phyloP scores from a whole-genome alignment of 1,140 invertebrate genomes.

The Brachionus rubens region DNA sequence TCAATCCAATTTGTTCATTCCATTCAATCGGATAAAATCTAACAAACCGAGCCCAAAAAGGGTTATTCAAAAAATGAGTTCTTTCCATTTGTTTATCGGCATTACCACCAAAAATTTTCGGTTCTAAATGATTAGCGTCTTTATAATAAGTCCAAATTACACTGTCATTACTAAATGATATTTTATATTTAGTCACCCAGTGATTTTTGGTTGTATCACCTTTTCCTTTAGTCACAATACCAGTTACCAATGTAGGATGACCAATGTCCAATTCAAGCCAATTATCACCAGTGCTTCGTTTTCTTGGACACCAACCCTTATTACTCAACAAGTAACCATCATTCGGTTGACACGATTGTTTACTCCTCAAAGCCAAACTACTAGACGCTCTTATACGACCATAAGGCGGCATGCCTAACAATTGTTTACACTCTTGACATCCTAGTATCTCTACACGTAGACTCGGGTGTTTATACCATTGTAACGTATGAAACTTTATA shows the following conservation, averaged over 20 bases:
- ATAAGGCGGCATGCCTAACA: constrained; percentile 64
- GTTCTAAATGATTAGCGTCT: constrained; percentile 64
- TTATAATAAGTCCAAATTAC: constrained; percentile 65
- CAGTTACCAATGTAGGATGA: constrained; percentile 64
- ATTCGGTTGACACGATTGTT: constrained; percentile 63
- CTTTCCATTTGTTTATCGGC: constrained; percentile 63
- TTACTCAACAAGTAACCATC: constrained; percentile 64
- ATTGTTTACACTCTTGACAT: constrained; percentile 65
- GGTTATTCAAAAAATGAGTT: constrained; percentile 64
- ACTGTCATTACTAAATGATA: constrained; percentile 66
- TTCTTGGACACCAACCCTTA: constrained; percentile 65
- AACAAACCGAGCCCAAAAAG: constrained; percentile 63
- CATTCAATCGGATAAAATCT: constrained; percentile 64
- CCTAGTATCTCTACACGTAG: constrained; percentile 65
- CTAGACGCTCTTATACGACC: constrained; percentile 63
- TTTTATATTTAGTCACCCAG: constrained; percentile 64
- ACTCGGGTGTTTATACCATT: constrained; percentile 64
- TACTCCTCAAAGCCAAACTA: constrained; percentile 57
- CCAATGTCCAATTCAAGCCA: constrained; percentile 66
- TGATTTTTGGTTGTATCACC: constrained; percentile 63
- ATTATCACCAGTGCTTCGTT: constrained; percentile 63
- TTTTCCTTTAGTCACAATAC: constrained; percentile 64
- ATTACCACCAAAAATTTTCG: constrained; percentile 63
- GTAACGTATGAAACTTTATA: constrained; percentile 63
- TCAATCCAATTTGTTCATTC: constrained; percentile 62